Base-by-base conservation (phyloP, 2,797 vertebrate species). In the Sebastiscus tertius region DNA sequence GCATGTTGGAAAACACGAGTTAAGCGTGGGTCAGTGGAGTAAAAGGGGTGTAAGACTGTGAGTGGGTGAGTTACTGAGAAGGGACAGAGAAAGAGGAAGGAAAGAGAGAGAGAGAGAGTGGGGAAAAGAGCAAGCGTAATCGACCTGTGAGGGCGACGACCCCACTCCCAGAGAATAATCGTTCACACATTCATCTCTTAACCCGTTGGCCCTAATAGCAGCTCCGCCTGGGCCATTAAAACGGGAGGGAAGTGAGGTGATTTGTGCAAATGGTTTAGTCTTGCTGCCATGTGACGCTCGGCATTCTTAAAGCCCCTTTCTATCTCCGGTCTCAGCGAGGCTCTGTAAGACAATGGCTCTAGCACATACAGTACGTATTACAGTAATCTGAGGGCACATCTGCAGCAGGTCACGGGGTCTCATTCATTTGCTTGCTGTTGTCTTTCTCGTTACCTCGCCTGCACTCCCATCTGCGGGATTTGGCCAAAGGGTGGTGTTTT, bases 121-220 rank as follows among this genome's bases (percentile, higher is more conserved):
- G 56, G 71, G 29, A 36, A 78, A 55, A 64, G 70, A 67, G 66
- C 1, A 6, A n/a, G 72, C 36, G 49, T 60, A 74, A 82, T 83
- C 61, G 82, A 90, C 88, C 77, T 85, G 67, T 8, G 52, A 88
- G 91, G 90, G 82, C 69, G 54, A 39, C 63, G 88, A 94, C 93
- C 93, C 85, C 93, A 92, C 92, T 94, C 90, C 83, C 73, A 11
- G 62, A 80, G 85, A 94, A 94, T 89, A 93, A 92, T 92, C 83
- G 65, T 93, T 94, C 89, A 92, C 94, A 94, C 93, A 73, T 95
- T 94, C 89, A 94, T 93, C 94, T 94, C 93, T 92, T 90, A 90
- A 91, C 93, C 89, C 42, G 52, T 29, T 79, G 84, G 87, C 86
- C 88, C 77, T 90, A 92, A 94, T 86, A 87, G 92, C 91, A 74